Conservation (phyloP, 2,888 invertebrate species). For the Sepiola atlantica region DNA sequence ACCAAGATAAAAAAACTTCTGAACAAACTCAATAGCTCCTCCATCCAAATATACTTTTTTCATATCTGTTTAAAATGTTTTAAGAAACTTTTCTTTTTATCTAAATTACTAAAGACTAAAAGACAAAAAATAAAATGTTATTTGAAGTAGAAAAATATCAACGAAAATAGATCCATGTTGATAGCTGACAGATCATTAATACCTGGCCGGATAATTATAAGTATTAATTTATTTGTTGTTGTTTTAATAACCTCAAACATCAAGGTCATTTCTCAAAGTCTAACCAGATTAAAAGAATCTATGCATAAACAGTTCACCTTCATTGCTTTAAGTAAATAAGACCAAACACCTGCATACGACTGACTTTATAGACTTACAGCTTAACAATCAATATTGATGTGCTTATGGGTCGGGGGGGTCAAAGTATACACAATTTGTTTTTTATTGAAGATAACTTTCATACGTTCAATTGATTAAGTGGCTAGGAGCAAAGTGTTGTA, state of each 20-base stretch:
- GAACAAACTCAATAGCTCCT: no score
- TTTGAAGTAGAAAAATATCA: not conserved
- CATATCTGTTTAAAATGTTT: not conserved
- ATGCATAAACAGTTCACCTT: not conserved
- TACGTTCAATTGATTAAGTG: no score
- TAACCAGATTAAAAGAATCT: not conserved
- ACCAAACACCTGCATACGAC: not conserved
- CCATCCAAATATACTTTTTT: not conserved
- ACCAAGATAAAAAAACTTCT: no score
- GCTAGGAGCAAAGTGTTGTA: no score
- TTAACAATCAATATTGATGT: not conserved
- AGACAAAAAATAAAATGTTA: not conserved
- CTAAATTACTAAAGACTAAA: not conserved
- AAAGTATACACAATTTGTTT: not conserved
- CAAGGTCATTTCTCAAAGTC: not conserved
- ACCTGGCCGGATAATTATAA: not conserved
- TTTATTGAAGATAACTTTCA: not conserved
- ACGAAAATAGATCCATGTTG: not conserved
- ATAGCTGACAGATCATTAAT: not conserved
- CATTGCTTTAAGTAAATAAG: not conserved
- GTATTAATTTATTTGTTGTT: not conserved
- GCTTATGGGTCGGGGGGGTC: no score
- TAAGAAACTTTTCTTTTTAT: not conserved
- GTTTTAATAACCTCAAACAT: not conserved
- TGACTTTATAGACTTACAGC: not conserved